Percentiles rank a stretch among this genome's conserved stretches.
Evolutionary conservation across 1,140 invertebrate species (phyloP).

Genomic region (Phymorhynchus buccinoides): DNA sequence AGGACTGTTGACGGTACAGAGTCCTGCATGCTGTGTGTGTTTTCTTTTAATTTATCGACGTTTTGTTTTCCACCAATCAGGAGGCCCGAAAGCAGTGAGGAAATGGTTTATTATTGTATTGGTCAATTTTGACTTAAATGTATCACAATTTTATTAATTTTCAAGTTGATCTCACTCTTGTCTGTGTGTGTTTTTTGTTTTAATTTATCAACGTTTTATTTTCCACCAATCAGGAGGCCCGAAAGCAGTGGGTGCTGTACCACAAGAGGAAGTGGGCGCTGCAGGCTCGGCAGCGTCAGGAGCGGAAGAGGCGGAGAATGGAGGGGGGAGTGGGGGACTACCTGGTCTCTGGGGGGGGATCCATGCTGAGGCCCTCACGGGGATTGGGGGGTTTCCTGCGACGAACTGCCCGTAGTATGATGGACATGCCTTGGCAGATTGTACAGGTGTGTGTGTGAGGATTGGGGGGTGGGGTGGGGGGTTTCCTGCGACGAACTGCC

Average conservation of each 20-base stretch:
- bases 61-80: no score
- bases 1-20: no score
- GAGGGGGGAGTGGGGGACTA: conserved; percentile 59
- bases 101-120: no score
- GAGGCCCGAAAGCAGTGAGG: no score
- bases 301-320: conserved; percentile 70
- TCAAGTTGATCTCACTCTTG: no score
- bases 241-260: conserved; percentile 86
- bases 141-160: no score
- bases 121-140: no score
- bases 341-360: conserved; percentile 45
- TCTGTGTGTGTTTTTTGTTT: no score
- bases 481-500: conserved; percentile 84
- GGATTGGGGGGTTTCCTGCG: conserved; percentile 84
- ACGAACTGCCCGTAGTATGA: conserved; percentile 84
- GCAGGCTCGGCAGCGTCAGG: conserved; percentile 82
- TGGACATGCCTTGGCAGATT: conserved; percentile 93
- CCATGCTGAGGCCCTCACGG: conserved; percentile 76
- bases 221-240: conserved; percentile 76
- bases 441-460: conserved; percentile 79
- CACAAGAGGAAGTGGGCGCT: conserved; percentile 96
- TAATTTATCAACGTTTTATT: no score
- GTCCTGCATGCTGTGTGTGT: no score
- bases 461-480: conserved; percentile 58
- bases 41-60: no score